Evolutionary conservation across 2,888 invertebrate genomes (phyloP).

Genomic region (Lepeophtheirus nordmannii): DNA sequence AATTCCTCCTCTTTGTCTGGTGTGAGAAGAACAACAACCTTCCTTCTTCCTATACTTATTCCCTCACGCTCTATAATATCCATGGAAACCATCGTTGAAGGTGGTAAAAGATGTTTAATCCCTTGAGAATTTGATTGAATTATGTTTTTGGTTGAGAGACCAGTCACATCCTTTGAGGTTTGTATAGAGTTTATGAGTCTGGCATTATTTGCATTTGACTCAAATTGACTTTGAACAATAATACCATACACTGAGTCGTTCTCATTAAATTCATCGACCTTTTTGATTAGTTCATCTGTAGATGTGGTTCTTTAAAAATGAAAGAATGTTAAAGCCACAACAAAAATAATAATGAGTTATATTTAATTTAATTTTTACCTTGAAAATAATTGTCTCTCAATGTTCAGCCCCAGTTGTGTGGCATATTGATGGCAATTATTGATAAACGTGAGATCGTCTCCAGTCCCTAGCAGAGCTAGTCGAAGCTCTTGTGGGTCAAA

Average conservation of each 20-base stretch:
- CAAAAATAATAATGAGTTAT: too few species aligned
- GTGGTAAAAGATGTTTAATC: constrained; percentile 62
- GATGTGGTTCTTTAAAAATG: not conserved
- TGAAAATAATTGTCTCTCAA: too few species aligned
- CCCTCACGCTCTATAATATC: constrained; percentile 72
- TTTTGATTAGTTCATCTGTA: not conserved
- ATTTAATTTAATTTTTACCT: too few species aligned
- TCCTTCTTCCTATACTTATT: constrained; percentile 32
- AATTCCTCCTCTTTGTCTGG: too few species aligned
- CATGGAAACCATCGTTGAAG: constrained; percentile 87
- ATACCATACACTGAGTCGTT: constrained; percentile 78
- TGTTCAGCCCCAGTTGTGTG: too few species aligned
- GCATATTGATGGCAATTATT: too few species aligned
- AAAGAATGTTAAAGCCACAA: not conserved
- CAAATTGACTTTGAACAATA: constrained; percentile 90
- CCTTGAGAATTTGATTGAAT: constrained; percentile 81
- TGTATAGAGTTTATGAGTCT: constrained; percentile 71
- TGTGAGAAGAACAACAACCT: too few species aligned
- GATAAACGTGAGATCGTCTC: too few species aligned
- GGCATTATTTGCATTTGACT: constrained; percentile 59
- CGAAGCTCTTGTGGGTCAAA: too few species aligned
- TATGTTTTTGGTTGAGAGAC: constrained; percentile 80
- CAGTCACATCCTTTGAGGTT: constrained; percentile 86
- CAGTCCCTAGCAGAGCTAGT: too few species aligned
- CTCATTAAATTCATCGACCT: constrained; percentile 58